Evolutionary conservation across 2,113 vertebrate genomes (phyloP), one percentile per base, ranked within the genome.

Genomic region (Dicentrarchus labrax): DNA sequence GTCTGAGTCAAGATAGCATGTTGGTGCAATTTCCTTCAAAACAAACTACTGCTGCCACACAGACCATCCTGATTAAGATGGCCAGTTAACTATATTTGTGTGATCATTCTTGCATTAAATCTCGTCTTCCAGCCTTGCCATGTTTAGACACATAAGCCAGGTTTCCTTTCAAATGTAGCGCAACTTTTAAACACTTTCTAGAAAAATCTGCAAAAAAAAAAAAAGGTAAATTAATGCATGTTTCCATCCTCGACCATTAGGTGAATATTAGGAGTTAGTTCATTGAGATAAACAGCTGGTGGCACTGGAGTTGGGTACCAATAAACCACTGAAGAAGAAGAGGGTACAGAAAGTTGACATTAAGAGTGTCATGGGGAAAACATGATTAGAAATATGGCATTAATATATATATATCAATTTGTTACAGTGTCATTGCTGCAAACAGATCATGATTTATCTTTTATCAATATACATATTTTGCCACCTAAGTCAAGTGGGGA

Each of bases 1-100:
- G 6, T 61, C 38, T 36, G 74, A 59, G 12, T 67, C 15, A 21
- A 75, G 12, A 60, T 4, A 1, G 8, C 51, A 70, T 41, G 56
- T 56, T 78, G 22, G 19, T 48, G 8, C 17, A 22, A 51, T 51
- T 84, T 67, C 5, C 38, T 43, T 45, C 11, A 67, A 59, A 75
- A 74, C 8, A 66, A 48, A 45, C 16, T 24, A 11, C 16, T 22
- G 2, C 7, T 13, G n/a, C 48, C 6, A 69, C 64, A 67, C 8
- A 69, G 30, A 75, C 8, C 43, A 64, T 2, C 59, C 47, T 4
- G 12, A 54, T 41, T 17, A 19, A 12, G 2, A 64, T 3, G 4
- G 6, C 3, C 10, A 64, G 8, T 43, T 53, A 36, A 72, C 8
- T 38, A 5, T 70, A 45, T 38, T 2, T 22, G n/a, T 60, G 30